phyloP scores from a whole-genome alignment of 2,797 vertebrate genomes.

The Coregonus ussuriensis region DNA sequence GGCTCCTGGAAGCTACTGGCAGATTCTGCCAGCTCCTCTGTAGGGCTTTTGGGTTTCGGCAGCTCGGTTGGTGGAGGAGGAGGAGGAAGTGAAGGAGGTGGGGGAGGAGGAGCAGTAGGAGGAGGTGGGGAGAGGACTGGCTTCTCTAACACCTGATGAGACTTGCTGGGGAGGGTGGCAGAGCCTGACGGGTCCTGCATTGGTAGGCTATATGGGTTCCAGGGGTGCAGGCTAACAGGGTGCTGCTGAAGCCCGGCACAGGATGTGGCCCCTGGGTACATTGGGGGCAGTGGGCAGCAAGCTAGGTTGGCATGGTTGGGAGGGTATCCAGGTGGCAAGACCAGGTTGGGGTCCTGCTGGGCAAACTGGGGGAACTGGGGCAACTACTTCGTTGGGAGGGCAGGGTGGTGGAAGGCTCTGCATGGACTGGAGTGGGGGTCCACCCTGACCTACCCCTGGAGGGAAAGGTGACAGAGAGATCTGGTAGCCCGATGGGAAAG shows the following conservation, averaged over 20 bases:
- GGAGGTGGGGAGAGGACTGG: conserved; percentile 86
- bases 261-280: conserved; percentile 90
- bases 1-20: conserved; percentile 92
- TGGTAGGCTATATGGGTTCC: conserved; percentile 91
- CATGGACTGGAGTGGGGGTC: conserved; percentile 82
- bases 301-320: conserved; percentile 85
- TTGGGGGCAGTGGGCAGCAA: conserved; percentile 94
- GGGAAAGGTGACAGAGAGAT: conserved; percentile 88
- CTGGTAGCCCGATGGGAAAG: conserved; percentile 88
- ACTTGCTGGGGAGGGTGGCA: conserved; percentile 69
- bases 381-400: conserved; percentile 84
- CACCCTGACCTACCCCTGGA: conserved; percentile 77
- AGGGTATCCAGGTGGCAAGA: conserved; percentile 88
- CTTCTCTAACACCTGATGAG: conserved; percentile 86
- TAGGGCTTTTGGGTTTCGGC: conserved; percentile 80
- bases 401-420: conserved; percentile 81
- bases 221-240: conserved; percentile 90
- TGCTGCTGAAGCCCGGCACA: conserved; percentile 94
- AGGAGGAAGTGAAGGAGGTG: conserved; percentile 77
- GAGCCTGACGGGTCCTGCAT: conserved; percentile 81
- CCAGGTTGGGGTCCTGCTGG: conserved; percentile 86
- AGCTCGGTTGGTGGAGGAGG: conserved; percentile 80
- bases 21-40: conserved; percentile 88
- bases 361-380: conserved; percentile 79
- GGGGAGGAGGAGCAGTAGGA: conserved; percentile 67